phyloP scores from a whole-genome alignment of 2,888 invertebrate genomes.

The Scaptodrosophila latifasciaeformis region DNA sequence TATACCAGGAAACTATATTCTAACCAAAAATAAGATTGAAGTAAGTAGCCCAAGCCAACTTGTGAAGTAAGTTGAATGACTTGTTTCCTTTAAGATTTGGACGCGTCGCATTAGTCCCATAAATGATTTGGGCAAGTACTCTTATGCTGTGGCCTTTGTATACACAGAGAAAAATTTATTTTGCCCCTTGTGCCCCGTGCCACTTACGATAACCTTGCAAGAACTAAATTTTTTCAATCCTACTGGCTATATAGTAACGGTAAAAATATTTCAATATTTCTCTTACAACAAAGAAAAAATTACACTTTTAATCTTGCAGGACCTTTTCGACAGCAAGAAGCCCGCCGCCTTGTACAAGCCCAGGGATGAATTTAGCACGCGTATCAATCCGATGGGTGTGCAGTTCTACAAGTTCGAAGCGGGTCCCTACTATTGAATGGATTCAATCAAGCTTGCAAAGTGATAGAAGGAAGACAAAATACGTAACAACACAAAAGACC shows the following conservation, averaged over 20 bases:
- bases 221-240: conserved; percentile 69
- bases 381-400: conserved; percentile 59
- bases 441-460: no score
- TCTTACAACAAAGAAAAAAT: neutral
- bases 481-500: neutral
- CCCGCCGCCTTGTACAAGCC: conserved; percentile 24
- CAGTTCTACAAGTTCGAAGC: conserved; percentile 57
- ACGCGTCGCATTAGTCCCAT: conserved; percentile 73
- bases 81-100: conserved; percentile 69
- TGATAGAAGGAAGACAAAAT: no score
- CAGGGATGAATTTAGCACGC: conserved; percentile 41
- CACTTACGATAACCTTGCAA: conserved; percentile 65
- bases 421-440: conserved; percentile 14
- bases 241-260: conserved; percentile 67
- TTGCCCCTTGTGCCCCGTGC: conserved; percentile 63
- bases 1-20: conserved; percentile 77
- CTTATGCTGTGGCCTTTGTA: conserved; percentile 75
- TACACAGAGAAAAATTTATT: conserved; percentile 26
- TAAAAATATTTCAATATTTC: conserved; percentile 26
- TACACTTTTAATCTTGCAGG: conserved; percentile 22
- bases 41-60: conserved; percentile 28
- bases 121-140: conserved; percentile 64
- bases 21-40: conserved; percentile 69
- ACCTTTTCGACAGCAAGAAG: conserved; percentile 44
- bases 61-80: neutral